Base-by-base conservation (phyloP, 2,113 vertebrate species). In the Phodopus roborovskii region DNA sequence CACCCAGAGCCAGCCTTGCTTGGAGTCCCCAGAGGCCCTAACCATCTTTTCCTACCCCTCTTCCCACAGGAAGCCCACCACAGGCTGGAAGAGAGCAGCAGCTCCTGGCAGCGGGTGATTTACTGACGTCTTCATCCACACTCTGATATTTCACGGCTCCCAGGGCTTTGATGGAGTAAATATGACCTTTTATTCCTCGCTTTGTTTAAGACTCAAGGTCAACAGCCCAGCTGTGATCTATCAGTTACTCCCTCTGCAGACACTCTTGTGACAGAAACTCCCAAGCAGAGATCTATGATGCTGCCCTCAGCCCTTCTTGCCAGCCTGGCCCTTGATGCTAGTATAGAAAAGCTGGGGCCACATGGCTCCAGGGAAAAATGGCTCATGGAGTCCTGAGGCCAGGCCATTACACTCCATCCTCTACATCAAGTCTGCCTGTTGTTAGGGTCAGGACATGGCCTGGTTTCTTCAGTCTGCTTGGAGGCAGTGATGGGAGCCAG, bases 181-280 rank as follows among this genome's bases (percentile, higher is more conserved):
- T 89, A 91, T 83, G 94, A 96, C 92, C 96, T 97, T 95, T 95
- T 84, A 81, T 86, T 93, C 73, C 82, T 91, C 64, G 60, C 93
- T 95, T 91, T 90, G 94, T 90, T 96, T 94, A 95, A 93, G 93
- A 88, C 85, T 85, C 97, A 97, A 96, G 96, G 96, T 97, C 97
- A 97, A 22, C 16, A 91, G 93, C 78, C 64, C 78, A 62, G 91
- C 77, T 83, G 74, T 89, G 91, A 90, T 94, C 86, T 89, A 92
- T 66, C 0, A 7, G 88, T n/a, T 13, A 50, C 91, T 92, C 53
- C 73, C 53, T 82, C 36, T 1, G 1, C 74, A 24, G 85, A 30
- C 5, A 0, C 19, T 16, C 39, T 5, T 0, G 22, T 58, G 77
- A 50, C 28, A 39, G 66, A 48, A 84, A 56, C n/a, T 58, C 7